Percentiles rank a stretch among this genome's conserved stretches.
Evolutionary conservation across 2,797 vertebrate genomes (phyloP).

Genomic region (Synaphobranchus kaupii): DNA sequence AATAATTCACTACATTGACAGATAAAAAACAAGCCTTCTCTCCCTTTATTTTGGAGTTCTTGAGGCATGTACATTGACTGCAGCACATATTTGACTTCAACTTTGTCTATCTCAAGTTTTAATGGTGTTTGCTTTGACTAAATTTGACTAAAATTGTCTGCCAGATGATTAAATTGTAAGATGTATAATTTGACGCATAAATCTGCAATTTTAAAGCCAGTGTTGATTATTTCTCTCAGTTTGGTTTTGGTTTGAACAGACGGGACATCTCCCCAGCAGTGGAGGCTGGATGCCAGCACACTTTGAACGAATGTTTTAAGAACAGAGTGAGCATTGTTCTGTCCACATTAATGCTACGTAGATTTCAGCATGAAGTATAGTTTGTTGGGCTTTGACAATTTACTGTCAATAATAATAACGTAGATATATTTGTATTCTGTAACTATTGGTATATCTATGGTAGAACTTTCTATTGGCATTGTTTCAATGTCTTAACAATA

Average conservation of each 20-base stretch:
- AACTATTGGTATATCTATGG: not conserved
- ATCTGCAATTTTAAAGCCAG: not conserved
- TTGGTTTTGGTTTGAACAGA: not conserved
- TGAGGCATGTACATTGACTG: too few relatives aligned
- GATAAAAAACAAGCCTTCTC: too few relatives aligned
- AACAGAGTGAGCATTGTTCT: not conserved
- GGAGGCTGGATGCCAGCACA: not conserved
- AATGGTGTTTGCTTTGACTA: too few relatives aligned
- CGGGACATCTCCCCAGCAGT: too few relatives aligned
- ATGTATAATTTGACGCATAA: too few relatives aligned
- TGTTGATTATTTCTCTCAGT: not conserved
- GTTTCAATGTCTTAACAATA: not conserved
- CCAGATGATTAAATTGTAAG: too few relatives aligned
- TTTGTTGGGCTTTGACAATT: not conserved
- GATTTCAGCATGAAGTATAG: not conserved
- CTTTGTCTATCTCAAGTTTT: too few relatives aligned
- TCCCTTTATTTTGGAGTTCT: too few relatives aligned
- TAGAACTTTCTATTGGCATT: not conserved
- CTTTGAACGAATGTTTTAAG: not conserved
- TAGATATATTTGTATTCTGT: not conserved
- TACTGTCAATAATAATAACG: not conserved
- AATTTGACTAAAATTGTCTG: too few relatives aligned
- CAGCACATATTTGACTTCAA: too few relatives aligned
- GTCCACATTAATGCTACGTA: not conserved
- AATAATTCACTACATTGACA: too few relatives aligned